Evolutionary conservation across 2,113 vertebrate genomes (phyloP).

Genomic region (Saguinus midas): DNA sequence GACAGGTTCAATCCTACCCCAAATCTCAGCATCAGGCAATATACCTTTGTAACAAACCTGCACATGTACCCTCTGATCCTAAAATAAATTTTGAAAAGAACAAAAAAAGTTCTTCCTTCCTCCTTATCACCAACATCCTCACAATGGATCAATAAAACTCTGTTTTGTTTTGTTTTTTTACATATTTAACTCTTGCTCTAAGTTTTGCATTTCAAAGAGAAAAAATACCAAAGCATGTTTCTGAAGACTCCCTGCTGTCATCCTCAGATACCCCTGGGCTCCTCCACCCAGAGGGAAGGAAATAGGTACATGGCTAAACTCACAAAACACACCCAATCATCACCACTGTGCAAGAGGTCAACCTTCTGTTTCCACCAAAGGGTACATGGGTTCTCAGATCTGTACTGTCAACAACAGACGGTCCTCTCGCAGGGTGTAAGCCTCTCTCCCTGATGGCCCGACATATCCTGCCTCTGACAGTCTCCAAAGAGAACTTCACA

Average conservation of each 20-base stretch:
- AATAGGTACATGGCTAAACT: background rate
- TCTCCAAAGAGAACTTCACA: slow-evolving; percentile 49
- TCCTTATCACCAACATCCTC: background rate
- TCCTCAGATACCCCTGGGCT: background rate
- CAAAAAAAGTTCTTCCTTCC: background rate
- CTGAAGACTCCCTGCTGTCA: background rate
- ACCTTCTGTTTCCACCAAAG: slow-evolving; percentile 7
- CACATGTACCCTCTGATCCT: no score
- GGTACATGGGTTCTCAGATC: background rate
- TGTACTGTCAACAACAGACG: background rate
- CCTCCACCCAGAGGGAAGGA: background rate
- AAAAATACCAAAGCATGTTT: background rate
- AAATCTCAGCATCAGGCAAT: no score
- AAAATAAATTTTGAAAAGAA: no score
- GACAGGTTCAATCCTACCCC: no score
- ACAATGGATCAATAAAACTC: background rate
- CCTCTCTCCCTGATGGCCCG: slow-evolving; percentile 13
- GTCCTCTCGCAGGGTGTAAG: background rate
- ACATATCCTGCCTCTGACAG: background rate
- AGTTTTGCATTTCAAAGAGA: background rate
- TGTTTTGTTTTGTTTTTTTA: background rate
- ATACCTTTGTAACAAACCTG: no score
- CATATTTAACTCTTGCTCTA: background rate
- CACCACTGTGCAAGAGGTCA: background rate
- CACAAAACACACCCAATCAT: background rate